Base-by-base conservation (phyloP, 2,113 vertebrate genomes). In the Aleadryas rufinucha region DNA sequence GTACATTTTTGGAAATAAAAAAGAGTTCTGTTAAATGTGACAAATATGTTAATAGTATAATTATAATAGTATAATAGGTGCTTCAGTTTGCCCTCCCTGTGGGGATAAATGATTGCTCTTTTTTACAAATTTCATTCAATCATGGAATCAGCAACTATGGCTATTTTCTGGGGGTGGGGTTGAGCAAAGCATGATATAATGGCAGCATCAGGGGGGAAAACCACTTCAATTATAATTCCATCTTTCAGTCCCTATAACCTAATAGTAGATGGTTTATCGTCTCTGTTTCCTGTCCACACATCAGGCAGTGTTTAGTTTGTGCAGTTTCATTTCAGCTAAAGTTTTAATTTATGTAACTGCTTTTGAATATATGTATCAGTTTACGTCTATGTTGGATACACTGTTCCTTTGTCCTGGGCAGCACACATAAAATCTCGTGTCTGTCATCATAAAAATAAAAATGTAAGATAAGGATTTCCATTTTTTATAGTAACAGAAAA, bases 191-290 rank as follows among this genome's bases (percentile, higher is more conserved):
- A 28, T 45, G 37, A 31, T 45, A 9, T 13, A 45, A 27, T 35
- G 9, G 4, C 52, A 64, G 47, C 2, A 10, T 53, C 59, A 31
- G 6, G 41, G 47, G 42, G 26, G 37, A 65, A 86, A 76, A 15
- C 1, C 27, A 26, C 24, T 54, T 78, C 49, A 72, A 41, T 18
- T 65, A 57, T 90, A 84, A 33, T 42, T 41, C 16, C 9, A 7
- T 61, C 9, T 50, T 76, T 86, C 27, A 42, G 54, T 89, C 35
- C 6, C 35, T 61, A 3, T 59, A 49, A 87, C 27, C 12, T 75
- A 27, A 64, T 54, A 0, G 0, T 28, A 81, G 59, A 19, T 1
- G 0, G 14, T 70, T 77, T 68, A 21, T 89, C 31, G 41, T 78
- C 13, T 57, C 8, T 81, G 17, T 65, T 44, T 84, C 39, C 35